Conservation (phyloP, 2,797 vertebrate genomes). For the Alosa sapidissima region DNA sequence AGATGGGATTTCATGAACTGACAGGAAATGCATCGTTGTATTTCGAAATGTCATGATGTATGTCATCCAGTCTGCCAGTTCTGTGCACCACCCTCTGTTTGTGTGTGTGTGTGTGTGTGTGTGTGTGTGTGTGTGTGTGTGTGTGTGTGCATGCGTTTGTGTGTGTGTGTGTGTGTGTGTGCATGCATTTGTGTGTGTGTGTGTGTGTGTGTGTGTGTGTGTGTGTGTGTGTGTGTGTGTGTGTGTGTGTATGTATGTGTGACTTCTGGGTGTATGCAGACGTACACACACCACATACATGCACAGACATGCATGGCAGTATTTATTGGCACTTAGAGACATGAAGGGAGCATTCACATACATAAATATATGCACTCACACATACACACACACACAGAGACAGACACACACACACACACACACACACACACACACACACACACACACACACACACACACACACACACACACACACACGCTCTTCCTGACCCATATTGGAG, state of each 20-base stretch:
- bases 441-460: not conserved
- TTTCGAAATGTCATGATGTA: constrained; percentile 39
- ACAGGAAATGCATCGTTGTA: constrained; percentile 39
- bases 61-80: constrained; percentile 28
- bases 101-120: constrained; percentile 6
- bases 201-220: not conserved
- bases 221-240: not conserved
- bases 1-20: not conserved
- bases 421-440: not conserved
- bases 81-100: constrained; percentile 1
- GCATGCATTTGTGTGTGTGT: not conserved
- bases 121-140: not conserved
- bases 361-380: too few species aligned
- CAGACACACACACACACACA: constrained; percentile 14
- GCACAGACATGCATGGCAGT: not conserved
- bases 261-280: not conserved
- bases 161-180: too few species aligned
- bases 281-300: not conserved
- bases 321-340: not conserved
- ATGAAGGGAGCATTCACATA: not conserved
- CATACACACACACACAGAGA: not conserved
- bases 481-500: constrained; percentile 15
- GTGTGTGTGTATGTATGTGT: not conserved
- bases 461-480: not conserved
- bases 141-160: too few species aligned